Evolutionary conservation across 2,797 vertebrate genomes (phyloP).

Genomic region (Helarctos malayanus): DNA sequence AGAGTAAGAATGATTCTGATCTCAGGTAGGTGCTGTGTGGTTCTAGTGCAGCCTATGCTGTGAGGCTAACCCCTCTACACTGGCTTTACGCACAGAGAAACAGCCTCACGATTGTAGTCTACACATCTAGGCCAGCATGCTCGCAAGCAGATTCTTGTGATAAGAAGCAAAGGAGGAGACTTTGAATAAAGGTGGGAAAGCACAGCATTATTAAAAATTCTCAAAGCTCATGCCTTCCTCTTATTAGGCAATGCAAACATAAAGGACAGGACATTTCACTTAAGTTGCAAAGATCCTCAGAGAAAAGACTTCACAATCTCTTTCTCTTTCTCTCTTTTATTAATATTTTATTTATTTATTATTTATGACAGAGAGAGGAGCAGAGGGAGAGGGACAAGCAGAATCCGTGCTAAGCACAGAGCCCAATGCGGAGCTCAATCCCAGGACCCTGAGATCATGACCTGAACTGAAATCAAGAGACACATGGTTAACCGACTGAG

Average conservation of each 20-base stretch:
- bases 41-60: background rate
- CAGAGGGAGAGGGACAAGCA: background rate
- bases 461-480: background rate
- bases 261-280: background rate
- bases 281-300: conserved; percentile 8
- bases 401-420: background rate
- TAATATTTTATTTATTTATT: background rate
- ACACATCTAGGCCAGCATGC: background rate
- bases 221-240: background rate
- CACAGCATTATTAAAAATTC: background rate
- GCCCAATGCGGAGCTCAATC: background rate
- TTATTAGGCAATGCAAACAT: background rate
- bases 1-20: background rate
- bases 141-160: background rate
- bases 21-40: background rate
- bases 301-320: background rate
- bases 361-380: background rate
- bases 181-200: background rate
- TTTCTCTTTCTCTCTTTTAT: too few relatives aligned
- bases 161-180: background rate
- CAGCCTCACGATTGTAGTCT: background rate
- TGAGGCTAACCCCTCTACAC: background rate
- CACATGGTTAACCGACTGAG: background rate
- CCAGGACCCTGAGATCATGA: background rate
- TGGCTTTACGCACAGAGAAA: background rate